phyloP scores from a whole-genome alignment of 1,140 invertebrate species.

The Ylistrum balloti region DNA sequence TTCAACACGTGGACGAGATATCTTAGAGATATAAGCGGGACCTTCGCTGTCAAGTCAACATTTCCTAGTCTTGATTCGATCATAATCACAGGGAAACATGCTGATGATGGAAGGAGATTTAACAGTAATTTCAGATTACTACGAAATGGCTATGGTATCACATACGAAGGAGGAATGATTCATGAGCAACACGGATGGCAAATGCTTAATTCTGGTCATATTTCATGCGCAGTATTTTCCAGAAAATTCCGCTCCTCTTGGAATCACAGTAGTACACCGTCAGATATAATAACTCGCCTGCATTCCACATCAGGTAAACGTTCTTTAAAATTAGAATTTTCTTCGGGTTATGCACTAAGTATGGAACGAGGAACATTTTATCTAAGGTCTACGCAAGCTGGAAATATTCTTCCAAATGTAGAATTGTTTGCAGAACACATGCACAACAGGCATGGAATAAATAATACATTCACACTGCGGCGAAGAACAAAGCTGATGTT shows the following conservation, averaged over 20 bases:
- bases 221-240: conserved; percentile 44
- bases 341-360: conserved; percentile 51
- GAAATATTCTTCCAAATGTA: background rate
- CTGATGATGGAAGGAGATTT: conserved; percentile 55
- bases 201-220: conserved; percentile 57
- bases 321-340: conserved; percentile 44
- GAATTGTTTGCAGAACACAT: background rate
- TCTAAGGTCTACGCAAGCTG: background rate
- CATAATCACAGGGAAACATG: conserved; percentile 53
- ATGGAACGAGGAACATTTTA: conserved; percentile 45
- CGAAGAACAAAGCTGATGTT: background rate
- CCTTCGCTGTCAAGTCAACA: conserved; percentile 65
- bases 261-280: conserved; percentile 50
- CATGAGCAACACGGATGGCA: conserved; percentile 43
- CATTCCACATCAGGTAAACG: conserved; percentile 46
- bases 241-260: conserved; percentile 52
- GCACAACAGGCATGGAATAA: background rate
- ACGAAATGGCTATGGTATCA: conserved; percentile 55
- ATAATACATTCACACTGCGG: background rate
- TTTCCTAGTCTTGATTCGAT: conserved; percentile 53
- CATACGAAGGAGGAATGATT: conserved; percentile 61
- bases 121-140: conserved; percentile 53
- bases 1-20: conserved; percentile 44
- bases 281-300: conserved; percentile 30
- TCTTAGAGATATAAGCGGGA: conserved; percentile 54